Conservation (phyloP, 2,113 vertebrate genomes). For the Pholis gunnellus region DNA sequence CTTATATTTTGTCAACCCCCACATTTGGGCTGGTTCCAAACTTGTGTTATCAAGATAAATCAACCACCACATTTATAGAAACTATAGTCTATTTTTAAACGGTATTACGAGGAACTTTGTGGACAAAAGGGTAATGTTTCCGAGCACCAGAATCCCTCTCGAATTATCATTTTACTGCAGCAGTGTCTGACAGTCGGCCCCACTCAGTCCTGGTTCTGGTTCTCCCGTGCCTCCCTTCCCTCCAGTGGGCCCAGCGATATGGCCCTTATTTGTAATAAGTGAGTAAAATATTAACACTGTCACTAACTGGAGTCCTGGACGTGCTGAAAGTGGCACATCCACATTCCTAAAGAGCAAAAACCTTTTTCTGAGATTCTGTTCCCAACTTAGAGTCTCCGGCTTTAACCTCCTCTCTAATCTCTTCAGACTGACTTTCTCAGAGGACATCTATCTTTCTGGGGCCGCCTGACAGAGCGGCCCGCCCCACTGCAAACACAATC, state of each 20-base stretch:
- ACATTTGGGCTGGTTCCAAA: background rate
- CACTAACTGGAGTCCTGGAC: background rate
- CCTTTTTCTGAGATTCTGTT: background rate
- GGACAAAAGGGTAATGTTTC: background rate
- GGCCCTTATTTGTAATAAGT: background rate
- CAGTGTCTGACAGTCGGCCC: background rate
- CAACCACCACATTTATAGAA: background rate
- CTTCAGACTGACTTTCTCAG: constrained; percentile 39
- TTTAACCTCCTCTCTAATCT: constrained; percentile 42
- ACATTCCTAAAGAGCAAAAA: constrained; percentile 39
- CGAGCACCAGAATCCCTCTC: background rate
- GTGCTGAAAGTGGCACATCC: constrained; percentile 12
- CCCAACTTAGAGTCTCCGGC: constrained; percentile 4
- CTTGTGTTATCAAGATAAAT: background rate
- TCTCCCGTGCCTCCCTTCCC: background rate
- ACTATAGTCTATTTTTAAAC: background rate
- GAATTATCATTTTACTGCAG: background rate
- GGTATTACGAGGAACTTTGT: background rate
- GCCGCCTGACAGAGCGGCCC: constrained; percentile 53
- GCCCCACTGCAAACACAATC: constrained; percentile 59
- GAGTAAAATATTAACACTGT: background rate
- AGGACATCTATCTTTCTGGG: constrained; percentile 57
- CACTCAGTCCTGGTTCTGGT: background rate
- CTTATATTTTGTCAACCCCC: background rate
- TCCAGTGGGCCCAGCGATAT: background rate